These are phyloP conservation scores for Pseudomyrmex gracilis DNA, from an alignment of 1,140 invertebrate species.

Conservation along the genomic window DNA sequence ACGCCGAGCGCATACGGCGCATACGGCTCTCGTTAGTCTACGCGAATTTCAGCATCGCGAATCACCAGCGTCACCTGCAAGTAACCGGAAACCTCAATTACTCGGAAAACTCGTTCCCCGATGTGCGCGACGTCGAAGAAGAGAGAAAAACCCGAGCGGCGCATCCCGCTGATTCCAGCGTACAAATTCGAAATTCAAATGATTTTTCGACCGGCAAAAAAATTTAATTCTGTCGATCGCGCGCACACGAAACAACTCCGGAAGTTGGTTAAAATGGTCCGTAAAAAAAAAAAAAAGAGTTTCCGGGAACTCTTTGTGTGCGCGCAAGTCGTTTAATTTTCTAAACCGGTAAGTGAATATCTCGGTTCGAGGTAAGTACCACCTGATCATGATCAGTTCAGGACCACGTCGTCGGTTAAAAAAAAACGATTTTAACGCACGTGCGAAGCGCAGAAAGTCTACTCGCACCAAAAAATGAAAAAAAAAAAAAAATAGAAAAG, in stretches of 20 bases:
- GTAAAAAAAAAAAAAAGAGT: neutral
- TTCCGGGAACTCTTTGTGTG: neutral
- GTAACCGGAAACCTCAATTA: conserved; percentile 36
- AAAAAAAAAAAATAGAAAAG: conserved; percentile 10
- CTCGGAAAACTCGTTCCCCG: neutral
- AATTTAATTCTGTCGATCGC: no score
- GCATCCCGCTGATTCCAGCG: neutral
- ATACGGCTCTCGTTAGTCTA: conserved; percentile 14
- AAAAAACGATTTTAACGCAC: conserved; percentile 3
- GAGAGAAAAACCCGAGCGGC: neutral
- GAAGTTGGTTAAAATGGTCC: neutral
- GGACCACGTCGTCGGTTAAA: neutral
- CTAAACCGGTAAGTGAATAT: conserved; percentile 15
- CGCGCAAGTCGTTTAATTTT: conserved; percentile 30
- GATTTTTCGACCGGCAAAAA: no score
- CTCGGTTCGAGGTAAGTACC: conserved; percentile 47
- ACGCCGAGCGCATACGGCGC: neutral
- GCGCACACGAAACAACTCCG: no score
- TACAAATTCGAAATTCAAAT: no score
- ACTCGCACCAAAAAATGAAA: neutral
- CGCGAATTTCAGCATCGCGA: conserved; percentile 19
- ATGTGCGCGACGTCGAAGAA: conserved; percentile 25
- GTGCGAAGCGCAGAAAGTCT: neutral
- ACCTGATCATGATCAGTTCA: neutral
- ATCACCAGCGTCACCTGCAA: neutral